These are phyloP conservation scores for Plecturocebus donacophilus DNA, from an alignment of 2,113 vertebrate species.

Conservation along the genomic window DNA sequence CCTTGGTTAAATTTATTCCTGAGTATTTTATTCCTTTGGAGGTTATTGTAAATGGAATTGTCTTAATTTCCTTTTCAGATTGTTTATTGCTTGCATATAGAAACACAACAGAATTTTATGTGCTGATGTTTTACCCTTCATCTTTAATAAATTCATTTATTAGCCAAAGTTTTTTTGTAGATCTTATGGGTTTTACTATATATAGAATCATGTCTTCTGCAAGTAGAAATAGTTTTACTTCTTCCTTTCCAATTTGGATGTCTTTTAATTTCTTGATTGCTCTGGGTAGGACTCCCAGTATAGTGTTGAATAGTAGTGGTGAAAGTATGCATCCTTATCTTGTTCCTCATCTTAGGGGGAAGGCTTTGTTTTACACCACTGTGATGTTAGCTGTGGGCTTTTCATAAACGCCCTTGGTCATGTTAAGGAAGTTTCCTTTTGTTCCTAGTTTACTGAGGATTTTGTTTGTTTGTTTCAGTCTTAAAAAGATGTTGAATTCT, in stretches of 20 bases:
- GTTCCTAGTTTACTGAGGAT: neutral
- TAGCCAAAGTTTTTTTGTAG: constrained; percentile 25
- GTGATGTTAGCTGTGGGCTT: neutral
- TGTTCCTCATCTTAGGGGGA: constrained; percentile 6
- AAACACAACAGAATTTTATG: neutral
- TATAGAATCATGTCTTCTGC: neutral
- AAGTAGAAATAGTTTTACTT: constrained; percentile 13
- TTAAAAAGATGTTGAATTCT: neutral
- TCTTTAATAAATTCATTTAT: constrained; percentile 2
- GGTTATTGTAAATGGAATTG: neutral
- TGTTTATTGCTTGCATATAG: neutral
- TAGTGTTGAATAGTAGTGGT: neutral
- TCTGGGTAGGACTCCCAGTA: neutral
- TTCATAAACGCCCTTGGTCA: neutral
- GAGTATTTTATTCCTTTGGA: constrained; percentile 11
- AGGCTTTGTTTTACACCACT: neutral
- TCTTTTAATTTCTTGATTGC: constrained; percentile 21
- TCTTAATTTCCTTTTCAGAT: constrained; percentile 19
- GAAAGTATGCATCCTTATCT: neutral
- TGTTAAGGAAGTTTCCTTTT: constrained; percentile 28
- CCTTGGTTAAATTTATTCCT: constrained; percentile 10
- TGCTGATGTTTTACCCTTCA: neutral
- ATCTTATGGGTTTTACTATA: neutral
- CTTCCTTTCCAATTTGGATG: neutral
- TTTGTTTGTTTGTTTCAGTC: neutral